Evolutionary conservation across 2,797 vertebrate species (phyloP).

Genomic region (Takifugu ocellatus): DNA sequence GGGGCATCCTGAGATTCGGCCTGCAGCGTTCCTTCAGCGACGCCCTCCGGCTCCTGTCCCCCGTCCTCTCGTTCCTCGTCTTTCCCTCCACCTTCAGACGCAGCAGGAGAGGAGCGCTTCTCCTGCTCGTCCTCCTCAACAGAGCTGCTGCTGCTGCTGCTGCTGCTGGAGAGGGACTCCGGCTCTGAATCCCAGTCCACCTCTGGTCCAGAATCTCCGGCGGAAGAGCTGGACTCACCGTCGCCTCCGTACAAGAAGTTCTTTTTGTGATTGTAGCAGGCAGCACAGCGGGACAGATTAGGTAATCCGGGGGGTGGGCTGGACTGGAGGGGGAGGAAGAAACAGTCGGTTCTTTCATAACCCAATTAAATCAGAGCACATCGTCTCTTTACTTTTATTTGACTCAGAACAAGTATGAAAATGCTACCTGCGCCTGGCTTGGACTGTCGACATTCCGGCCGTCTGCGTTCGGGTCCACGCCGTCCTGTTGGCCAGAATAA

Average conservation of each 20-base stretch:
- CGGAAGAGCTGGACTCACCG: constrained; percentile 44
- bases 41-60: rapidly evolving
- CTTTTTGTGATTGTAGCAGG: constrained; percentile 45
- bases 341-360: not conserved
- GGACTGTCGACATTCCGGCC: not conserved
- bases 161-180: constrained; percentile 13
- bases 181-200: constrained; percentile 4
- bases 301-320: constrained; percentile 7
- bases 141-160: not conserved
- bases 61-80: not conserved
- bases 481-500: not conserved
- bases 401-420: not conserved
- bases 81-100: not conserved
- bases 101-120: not conserved
- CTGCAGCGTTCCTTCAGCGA: too few relatives aligned
- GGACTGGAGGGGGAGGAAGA: constrained; percentile 6
- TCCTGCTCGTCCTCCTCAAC: not conserved
- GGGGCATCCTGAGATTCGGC: not conserved
- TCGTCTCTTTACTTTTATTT: too few relatives aligned
- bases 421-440: constrained; percentile 1
- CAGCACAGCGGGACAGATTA: constrained; percentile 34
- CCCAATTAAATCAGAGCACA: too few relatives aligned
- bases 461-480: not conserved
- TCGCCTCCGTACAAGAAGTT: not conserved
- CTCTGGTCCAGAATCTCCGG: constrained; percentile 28